Evolutionary conservation across 1,140 invertebrate species (phyloP), one percentile per base, ranked within the genome.

Genomic region (Drosophila melanica): DNA sequence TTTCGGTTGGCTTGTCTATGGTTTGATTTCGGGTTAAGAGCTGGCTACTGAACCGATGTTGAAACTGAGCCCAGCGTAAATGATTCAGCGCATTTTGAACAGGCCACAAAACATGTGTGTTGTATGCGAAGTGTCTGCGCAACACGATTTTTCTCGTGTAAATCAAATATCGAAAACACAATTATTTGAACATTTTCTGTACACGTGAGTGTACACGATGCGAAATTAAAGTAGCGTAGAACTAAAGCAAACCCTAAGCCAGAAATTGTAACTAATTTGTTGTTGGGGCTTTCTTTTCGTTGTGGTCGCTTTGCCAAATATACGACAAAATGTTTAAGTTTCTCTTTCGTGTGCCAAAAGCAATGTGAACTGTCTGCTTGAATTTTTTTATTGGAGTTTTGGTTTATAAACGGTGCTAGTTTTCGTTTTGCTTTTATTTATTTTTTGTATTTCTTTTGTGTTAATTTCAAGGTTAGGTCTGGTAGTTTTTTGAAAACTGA

Each of bases 201-300:
- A 42, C 39, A n/a, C n/a, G n/a, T n/a, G 14, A n/a, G 18, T 6
- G 63, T 66, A 66, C 39, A 18, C 41, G 47, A 59, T 53, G 70
- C 58, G 59, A 80, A 85, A 86, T 74, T 87, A 82, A 87, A 87
- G 82, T 79, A 87, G 84, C 37, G 84, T 87, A 87, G 84, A 87
- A 87, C 82, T 84, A 82, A 79, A 89, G 72, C 76, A 77, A 79
- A 82, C 54, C 54, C 69, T 78, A 89, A 86, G 81, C 77, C 65
- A 74, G 84, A 84, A 89, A 87, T 79, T 78, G 82, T 89, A 74
- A 79, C 81, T 76, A 86, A 82, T 86, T 84, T 86, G 77, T 64
- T 50, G 59, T 57, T 65, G 75, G 27, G 41, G 82, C 82, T 86
- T 86, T 86, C 82, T 86, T 79, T 81, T 85, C 58, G 58, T 79